Conservation (phyloP, 2,888 invertebrate species). For the Pachliopta kotzebuea region DNA sequence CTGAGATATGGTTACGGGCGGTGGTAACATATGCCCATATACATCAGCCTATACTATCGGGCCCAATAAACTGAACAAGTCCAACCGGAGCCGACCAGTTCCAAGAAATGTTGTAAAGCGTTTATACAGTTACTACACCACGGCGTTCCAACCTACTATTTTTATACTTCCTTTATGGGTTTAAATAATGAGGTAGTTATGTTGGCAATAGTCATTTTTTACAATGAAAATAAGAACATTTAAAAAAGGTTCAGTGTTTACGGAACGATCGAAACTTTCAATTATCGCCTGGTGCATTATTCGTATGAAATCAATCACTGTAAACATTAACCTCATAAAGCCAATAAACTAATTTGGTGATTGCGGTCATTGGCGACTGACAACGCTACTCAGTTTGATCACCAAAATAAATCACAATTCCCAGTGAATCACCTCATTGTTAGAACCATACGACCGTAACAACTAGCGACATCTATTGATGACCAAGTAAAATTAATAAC, state of each 20-base stretch:
- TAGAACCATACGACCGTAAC: not conserved
- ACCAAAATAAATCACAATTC: slow-evolving; percentile 5
- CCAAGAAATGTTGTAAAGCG: slow-evolving; percentile 68
- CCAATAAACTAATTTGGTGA: slow-evolving; percentile 4
- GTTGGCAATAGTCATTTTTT: not conserved
- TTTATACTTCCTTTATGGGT: slow-evolving; percentile 31
- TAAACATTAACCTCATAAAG: slow-evolving; percentile 10
- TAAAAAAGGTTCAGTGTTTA: not conserved
- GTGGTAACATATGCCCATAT: slow-evolving; percentile 58
- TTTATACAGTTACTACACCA: slow-evolving; percentile 59
- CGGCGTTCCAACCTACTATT: slow-evolving; percentile 33
- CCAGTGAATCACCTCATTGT: not conserved
- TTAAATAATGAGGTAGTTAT: slow-evolving; percentile 8
- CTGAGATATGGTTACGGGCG: slow-evolving; percentile 16
- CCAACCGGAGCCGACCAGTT: slow-evolving; percentile 64
- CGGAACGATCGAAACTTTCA: not conserved
- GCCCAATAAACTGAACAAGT: slow-evolving; percentile 71
- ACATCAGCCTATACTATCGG: slow-evolving; percentile 62
- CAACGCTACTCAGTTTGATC: not conserved
- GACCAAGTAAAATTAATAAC: not conserved
- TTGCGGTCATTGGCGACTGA: not conserved
- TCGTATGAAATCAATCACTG: not conserved
- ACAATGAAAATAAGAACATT: not conserved
- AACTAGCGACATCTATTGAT: slow-evolving; percentile 19
- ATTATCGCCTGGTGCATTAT: slow-evolving; percentile 2